Conservation (phyloP, 2,113 vertebrate genomes). For the Oriolus oriolus region DNA sequence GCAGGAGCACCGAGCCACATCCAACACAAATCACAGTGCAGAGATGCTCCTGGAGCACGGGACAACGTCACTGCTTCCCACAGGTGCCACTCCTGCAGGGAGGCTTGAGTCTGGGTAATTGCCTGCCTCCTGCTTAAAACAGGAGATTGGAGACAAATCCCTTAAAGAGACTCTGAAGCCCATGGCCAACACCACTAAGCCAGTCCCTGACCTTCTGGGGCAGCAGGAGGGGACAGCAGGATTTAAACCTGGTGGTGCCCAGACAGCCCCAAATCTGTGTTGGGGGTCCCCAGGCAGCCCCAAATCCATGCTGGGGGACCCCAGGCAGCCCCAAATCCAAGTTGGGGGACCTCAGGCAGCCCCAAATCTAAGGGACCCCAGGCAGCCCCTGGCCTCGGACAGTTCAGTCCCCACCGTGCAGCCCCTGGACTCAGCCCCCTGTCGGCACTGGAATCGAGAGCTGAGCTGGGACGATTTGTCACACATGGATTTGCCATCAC, state of each 20-base stretch:
- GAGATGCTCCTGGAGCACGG: background rate
- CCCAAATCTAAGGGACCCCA: background rate
- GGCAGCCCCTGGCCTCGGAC: background rate
- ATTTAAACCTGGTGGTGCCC: rapidly evolving
- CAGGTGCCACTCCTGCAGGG: rapidly evolving
- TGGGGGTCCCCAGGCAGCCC: background rate
- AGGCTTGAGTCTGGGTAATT: no score
- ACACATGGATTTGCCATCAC: background rate
- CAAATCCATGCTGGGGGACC: background rate
- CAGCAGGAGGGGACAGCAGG: background rate
- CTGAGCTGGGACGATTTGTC: background rate
- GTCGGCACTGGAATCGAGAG: rapidly evolving
- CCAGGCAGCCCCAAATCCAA: background rate
- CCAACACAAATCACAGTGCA: rapidly evolving
- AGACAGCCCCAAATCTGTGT: background rate
- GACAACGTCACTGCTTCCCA: background rate
- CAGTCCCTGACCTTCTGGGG: background rate
- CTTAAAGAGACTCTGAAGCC: background rate
- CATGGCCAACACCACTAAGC: rapidly evolving
- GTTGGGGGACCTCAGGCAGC: rapidly evolving
- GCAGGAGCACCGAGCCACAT: background rate
- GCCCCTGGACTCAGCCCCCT: rapidly evolving
- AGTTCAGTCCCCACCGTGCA: rapidly evolving
- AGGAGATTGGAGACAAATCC: background rate
- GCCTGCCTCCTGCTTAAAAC: background rate